phyloP scores from a whole-genome alignment of 2,888 invertebrate genomes.

The Ophioninae sp. region DNA sequence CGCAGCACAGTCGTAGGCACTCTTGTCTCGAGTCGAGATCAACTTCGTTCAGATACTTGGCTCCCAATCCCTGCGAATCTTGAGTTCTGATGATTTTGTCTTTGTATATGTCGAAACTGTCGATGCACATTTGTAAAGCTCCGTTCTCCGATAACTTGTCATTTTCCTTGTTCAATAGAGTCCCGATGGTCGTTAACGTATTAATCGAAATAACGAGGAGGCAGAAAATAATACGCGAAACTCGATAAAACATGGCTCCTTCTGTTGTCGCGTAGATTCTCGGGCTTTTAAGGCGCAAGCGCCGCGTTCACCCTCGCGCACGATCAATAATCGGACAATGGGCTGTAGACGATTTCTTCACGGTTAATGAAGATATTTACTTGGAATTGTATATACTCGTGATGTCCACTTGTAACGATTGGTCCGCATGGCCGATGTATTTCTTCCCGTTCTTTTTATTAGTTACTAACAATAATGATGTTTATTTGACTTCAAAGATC shows the following conservation, averaged over 20 bases:
- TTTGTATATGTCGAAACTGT: slow-evolving; percentile 91
- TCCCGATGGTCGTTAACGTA: slow-evolving; percentile 66
- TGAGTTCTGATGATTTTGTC: slow-evolving; percentile 95
- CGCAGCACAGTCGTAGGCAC: slow-evolving; percentile 93
- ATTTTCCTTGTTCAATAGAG: slow-evolving; percentile 66
- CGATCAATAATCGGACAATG: slow-evolving; percentile 61
- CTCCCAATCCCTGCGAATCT: slow-evolving; percentile 94
- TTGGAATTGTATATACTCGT: too few relatives aligned
- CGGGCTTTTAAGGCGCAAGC: slow-evolving; percentile 61
- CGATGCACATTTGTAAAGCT: slow-evolving; percentile 87
- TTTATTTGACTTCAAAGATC: too few relatives aligned
- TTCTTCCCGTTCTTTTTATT: too few relatives aligned
- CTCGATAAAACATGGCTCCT: slow-evolving; percentile 72
- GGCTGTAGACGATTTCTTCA: not conserved
- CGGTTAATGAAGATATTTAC: not conserved
- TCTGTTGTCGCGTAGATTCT: slow-evolving; percentile 40
- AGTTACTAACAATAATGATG: too few relatives aligned
- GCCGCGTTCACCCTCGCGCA: not conserved
- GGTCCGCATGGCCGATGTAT: too few relatives aligned
- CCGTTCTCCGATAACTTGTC: slow-evolving; percentile 82
- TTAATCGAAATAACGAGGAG: slow-evolving; percentile 70
- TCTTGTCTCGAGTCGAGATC: slow-evolving; percentile 91
- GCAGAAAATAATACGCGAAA: slow-evolving; percentile 70
- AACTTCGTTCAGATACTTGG: slow-evolving; percentile 92
- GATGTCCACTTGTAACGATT: too few relatives aligned